A percentile compares a stretch with the other conserved stretches of the same genome.
These are phyloP conservation scores for Ips nitidus DNA, from an alignment of 1,140 invertebrate genomes.

Conservation along the genomic window DNA sequence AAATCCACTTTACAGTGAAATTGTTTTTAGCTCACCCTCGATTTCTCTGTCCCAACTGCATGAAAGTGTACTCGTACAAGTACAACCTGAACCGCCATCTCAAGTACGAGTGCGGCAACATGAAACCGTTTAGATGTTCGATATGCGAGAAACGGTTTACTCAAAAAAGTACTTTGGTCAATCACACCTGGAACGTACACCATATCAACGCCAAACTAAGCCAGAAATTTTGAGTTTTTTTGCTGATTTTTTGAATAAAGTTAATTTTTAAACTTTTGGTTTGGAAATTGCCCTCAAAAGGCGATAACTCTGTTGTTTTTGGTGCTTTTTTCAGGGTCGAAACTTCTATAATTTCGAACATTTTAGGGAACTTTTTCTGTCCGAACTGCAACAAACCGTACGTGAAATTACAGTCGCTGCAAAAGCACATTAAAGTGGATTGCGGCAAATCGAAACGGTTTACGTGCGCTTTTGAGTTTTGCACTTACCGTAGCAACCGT, in stretches of 20 bases:
- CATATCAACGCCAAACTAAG: slow-evolving; percentile 6
- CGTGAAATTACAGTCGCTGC: slow-evolving; percentile 31
- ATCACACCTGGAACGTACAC: slow-evolving; percentile 15
- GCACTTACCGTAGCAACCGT: slow-evolving; percentile 33
- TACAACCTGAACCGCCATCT: slow-evolving; percentile 32
- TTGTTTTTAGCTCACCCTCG: slow-evolving; percentile 17
- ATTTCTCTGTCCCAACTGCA: slow-evolving; percentile 20
- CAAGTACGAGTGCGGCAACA: slow-evolving; percentile 31
- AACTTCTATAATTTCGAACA: neutral
- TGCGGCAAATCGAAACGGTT: slow-evolving; percentile 38
- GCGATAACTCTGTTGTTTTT: no score
- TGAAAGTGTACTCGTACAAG: slow-evolving; percentile 20
- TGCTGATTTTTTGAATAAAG: no score
- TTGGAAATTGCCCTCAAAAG: no score
- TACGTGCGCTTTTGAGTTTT: slow-evolving; percentile 30
- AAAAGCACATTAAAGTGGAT: slow-evolving; percentile 37
- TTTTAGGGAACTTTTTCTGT: slow-evolving; percentile 26
- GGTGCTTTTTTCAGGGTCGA: no score
- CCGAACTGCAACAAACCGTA: slow-evolving; percentile 32
- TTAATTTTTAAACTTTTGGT: no score
- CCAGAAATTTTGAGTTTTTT: no score
- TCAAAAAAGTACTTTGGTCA: slow-evolving; percentile 22
- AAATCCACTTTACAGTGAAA: neutral
- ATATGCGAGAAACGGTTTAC: slow-evolving; percentile 30
- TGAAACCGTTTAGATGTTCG: slow-evolving; percentile 24